Base-by-base conservation (phyloP, 2,797 vertebrate genomes). In the Hylomyscus alleni region DNA sequence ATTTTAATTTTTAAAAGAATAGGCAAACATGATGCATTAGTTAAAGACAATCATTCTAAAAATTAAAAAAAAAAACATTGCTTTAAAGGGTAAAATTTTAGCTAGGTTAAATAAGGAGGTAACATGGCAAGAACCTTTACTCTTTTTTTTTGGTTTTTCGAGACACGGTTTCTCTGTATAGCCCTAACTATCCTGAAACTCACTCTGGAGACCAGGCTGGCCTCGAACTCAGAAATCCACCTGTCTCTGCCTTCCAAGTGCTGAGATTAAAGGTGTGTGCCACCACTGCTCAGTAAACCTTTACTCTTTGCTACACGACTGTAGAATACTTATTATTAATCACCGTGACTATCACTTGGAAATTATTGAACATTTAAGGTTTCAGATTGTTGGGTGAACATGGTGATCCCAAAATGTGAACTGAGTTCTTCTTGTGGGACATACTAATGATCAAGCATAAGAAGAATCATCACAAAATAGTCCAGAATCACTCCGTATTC, bases 1-100 rank as follows among this genome's bases (percentile, higher is more conserved):
- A 58, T 86, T 94, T 93, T 91, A 90, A 83, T 65, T 52, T 67
- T 31, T 73, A 83, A 91, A 93, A 81, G 73, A 7, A 22, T 54
- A 81, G n/a, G n/a, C 50, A 76, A 29, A 65, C 0, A 24, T 58
- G 81, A 88, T 58, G 54, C 58, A 89, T 40, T 86, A 95, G 95
- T 76, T 78, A 83, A 94, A 75, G 29, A 6, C 11, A 40, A 19
- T 82, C 40, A 83, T 91, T 83, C 2, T 0, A 87, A 92, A 93
- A 80, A 37, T 80, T 37, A 37, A n/a, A 12, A 34, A n/a, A 69
- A 69, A 12, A 29, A 60, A 60, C 62, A 67, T 67, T 37, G n/a
- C 69, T 72, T 72, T 37, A 17, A 50, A 86, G n/a, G 26, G 31
- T 47, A 81, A 37, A 26, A 47, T 84, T 29, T 20, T 84, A 92